Evolutionary conservation across 2,113 vertebrate species (phyloP).

Genomic region (Tursiops truncatus): DNA sequence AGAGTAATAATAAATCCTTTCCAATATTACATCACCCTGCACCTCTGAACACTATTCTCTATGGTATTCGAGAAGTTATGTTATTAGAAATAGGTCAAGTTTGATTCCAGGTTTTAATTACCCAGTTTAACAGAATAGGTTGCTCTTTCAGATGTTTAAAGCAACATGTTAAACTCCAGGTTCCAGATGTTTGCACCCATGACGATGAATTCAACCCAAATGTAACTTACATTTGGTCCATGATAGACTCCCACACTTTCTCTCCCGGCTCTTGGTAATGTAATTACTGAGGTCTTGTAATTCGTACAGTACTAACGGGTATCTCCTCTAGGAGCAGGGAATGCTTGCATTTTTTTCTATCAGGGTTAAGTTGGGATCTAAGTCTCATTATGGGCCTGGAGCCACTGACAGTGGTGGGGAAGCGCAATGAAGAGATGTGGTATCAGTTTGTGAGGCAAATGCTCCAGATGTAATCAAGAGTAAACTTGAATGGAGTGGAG

Average conservation of each 20-base stretch:
- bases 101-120: neutral
- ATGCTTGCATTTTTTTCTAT: neutral
- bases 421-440: neutral
- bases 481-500: neutral
- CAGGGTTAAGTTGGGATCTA: neutral
- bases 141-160: neutral
- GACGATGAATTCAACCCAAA: neutral
- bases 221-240: neutral
- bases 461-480: neutral
- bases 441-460: neutral
- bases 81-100: neutral
- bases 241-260: neutral
- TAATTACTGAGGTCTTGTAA: neutral
- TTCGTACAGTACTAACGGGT: neutral
- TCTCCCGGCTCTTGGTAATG: neutral
- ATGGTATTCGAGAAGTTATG: neutral
- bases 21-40: neutral
- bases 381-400: neutral
- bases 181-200: neutral
- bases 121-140: neutral
- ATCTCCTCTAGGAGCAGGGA: neutral
- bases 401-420: neutral
- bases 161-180: neutral
- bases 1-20: neutral
- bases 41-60: neutral